Evolutionary conservation across 2,113 vertebrate genomes (phyloP).

Genomic region (Solenodon paradoxus): DNA sequence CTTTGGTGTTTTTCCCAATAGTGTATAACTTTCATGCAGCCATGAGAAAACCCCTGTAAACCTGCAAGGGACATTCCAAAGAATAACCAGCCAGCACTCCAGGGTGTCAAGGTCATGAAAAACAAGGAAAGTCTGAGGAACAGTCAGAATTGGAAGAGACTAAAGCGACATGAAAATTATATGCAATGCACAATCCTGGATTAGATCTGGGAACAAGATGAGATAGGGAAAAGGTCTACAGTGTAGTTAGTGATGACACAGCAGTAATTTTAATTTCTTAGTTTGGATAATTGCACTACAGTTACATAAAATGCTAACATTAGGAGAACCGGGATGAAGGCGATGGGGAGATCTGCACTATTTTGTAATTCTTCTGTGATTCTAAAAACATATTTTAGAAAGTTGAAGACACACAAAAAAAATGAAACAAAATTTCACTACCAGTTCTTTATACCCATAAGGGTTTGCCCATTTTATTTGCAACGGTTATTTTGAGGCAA

Average conservation of each 20-base stretch:
- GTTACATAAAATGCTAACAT: background rate
- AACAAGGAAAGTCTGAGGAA: background rate
- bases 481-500: background rate
- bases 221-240: background rate
- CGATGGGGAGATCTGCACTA: background rate
- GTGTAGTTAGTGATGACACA: background rate
- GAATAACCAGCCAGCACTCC: background rate
- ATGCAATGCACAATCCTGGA: background rate
- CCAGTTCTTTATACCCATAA: background rate
- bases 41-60: background rate
- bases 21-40: background rate
- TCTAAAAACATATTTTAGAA: constrained; percentile 15
- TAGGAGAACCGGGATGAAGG: background rate
- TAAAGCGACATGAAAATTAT: background rate
- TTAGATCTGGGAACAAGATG: background rate
- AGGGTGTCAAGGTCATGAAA: background rate
- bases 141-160: background rate
- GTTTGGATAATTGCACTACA: background rate
- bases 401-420: background rate
- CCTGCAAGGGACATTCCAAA: background rate
- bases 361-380: background rate
- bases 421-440: background rate
- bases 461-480: background rate
- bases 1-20: background rate
- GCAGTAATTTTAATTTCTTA: background rate